These are phyloP conservation scores for Malurus leucopterus DNA, from an alignment of 2,797 vertebrate genomes.

Conservation along the genomic window DNA sequence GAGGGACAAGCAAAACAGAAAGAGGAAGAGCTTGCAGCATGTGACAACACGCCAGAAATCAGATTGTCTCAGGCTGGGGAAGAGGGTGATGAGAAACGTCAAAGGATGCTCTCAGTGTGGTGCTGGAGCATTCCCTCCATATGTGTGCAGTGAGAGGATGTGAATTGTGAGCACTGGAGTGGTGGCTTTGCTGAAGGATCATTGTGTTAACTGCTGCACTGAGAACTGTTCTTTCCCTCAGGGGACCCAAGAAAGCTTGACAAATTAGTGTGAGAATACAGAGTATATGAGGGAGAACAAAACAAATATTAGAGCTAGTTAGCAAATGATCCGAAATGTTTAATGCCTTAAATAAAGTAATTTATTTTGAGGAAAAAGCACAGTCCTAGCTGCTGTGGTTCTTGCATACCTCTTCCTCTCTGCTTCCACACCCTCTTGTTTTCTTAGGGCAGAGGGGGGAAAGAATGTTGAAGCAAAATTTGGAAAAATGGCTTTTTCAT, in stretches of 20 bases:
- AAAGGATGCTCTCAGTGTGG: background rate
- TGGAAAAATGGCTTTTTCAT: background rate
- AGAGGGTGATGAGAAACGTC: background rate
- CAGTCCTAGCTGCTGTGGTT: background rate
- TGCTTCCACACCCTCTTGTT: background rate
- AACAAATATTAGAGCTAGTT: background rate
- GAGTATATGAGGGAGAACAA: background rate
- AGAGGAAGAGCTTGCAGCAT: background rate
- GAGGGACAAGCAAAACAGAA: background rate
- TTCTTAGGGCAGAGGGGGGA: background rate
- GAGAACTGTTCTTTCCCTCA: background rate
- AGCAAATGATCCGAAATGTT: background rate
- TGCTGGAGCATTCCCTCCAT: background rate
- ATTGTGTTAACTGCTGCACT: background rate
- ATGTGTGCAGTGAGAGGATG: background rate
- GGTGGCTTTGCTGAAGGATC: background rate
- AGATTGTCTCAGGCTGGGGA: background rate
- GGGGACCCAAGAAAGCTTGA: background rate
- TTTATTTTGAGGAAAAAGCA: background rate
- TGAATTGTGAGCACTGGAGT: fast-evolving
- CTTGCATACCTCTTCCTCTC: background rate
- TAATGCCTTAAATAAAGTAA: background rate
- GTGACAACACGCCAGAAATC: background rate
- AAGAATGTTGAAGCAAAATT: background rate
- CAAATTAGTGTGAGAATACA: background rate